Conservation (phyloP, 64 coral and sea anemone species). For the Pachyseris speciosa region DNA sequence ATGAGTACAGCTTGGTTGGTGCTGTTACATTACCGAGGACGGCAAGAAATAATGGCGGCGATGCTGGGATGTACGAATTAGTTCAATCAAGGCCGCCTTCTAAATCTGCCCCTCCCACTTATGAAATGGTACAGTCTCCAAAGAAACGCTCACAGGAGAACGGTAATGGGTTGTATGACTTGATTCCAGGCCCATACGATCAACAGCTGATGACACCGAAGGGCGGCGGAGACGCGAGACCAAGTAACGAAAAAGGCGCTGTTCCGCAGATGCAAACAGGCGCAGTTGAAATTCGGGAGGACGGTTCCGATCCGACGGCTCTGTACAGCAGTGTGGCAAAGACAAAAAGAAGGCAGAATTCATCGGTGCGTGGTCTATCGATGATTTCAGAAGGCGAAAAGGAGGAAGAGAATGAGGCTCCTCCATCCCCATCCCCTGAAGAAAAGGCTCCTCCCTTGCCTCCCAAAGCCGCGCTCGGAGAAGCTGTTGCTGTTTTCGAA, state of each 20-base stretch:
- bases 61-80: conserved; percentile 9
- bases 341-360: neutral
- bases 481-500: neutral
- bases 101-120: conserved; percentile 32
- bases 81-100: conserved; percentile 23
- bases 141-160: neutral
- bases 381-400: neutral
- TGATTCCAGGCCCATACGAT: neutral
- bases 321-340: conserved; percentile 5
- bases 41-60: neutral
- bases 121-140: conserved; percentile 23
- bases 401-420: neutral
- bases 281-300: neutral
- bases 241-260: neutral
- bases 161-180: neutral
- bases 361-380: neutral
- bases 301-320: no score
- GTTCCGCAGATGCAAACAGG: neutral
- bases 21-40: neutral
- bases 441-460: neutral
- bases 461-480: neutral
- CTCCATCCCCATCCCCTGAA: neutral
- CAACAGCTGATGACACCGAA: neutral
- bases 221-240: neutral
- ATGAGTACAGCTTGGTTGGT: conserved; percentile 15